Evolutionary conservation across 53 echinoderm and acorn worm species (phyloP).

Genomic region (Holothuria scabra): DNA sequence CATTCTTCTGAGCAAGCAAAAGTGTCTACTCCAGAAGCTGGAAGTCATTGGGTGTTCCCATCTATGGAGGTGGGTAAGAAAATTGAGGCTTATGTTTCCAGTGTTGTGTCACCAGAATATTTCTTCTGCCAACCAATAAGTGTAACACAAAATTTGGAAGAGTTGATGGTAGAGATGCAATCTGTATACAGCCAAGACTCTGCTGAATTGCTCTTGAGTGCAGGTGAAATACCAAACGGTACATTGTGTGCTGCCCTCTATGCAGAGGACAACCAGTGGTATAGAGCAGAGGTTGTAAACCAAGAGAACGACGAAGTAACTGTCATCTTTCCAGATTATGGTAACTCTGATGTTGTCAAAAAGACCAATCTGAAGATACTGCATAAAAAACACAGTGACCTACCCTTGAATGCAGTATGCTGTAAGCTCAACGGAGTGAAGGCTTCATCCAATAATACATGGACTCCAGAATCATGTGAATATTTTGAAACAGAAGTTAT

Average conservation of each 20-base stretch:
- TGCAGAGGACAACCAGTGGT: conserved; percentile 84
- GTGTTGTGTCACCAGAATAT: conserved; percentile 39
- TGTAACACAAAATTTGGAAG: conserved; percentile 65
- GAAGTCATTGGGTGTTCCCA: conserved; percentile 22
- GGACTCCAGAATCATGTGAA: conserved; percentile 60
- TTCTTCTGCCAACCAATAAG: conserved; percentile 69
- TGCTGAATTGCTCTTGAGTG: conserved; percentile 14
- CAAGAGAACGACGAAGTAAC: conserved; percentile 39
- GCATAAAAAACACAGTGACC: conserved; percentile 43
- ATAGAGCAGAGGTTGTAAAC: conserved; percentile 66
- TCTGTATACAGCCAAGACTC: conserved; percentile 15
- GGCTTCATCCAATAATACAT: conserved; percentile 15
- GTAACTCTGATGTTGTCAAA: conserved; percentile 69
- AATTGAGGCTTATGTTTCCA: conserved; percentile 39
- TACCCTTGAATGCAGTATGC: conserved; percentile 62
- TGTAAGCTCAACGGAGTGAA: conserved; percentile 55
- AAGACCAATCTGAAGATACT: conserved; percentile 49
- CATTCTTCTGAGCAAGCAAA: not conserved
- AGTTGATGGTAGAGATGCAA: conserved; percentile 62
- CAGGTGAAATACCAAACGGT: conserved; percentile 7
- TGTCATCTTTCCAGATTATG: conserved; percentile 84
- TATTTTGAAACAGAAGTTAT: conserved; percentile 54
- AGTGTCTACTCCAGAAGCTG: not conserved
- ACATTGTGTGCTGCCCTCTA: conserved; percentile 68
- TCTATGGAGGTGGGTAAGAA: conserved; percentile 32